Percentiles rank a stretch among this genome's conserved stretches.
These are phyloP conservation scores for Melospiza melodia DNA, from an alignment of 2,113 vertebrate species.

Conservation along the genomic window DNA sequence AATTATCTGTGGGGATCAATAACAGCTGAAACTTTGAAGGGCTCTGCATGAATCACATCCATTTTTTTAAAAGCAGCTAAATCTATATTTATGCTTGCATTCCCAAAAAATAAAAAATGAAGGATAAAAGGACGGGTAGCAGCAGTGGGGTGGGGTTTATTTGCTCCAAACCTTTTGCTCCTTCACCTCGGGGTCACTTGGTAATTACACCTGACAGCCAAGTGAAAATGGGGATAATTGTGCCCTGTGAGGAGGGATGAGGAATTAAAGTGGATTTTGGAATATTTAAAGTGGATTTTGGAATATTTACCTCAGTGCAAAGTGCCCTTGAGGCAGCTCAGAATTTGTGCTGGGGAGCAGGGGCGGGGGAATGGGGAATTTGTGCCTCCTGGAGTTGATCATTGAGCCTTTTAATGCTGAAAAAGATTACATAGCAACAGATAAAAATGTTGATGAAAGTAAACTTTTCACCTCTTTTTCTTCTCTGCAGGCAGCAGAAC, in stretches of 20 bases:
- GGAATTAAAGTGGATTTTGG: neutral
- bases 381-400: fast-evolving
- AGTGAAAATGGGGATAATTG: neutral
- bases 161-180: neutral
- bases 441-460: neutral
- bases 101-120: neutral
- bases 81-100: neutral
- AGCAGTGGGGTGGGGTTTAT: neutral
- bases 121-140: conserved; percentile 1
- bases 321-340: neutral
- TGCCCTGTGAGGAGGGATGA: neutral
- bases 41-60: neutral
- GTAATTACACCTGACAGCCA: neutral
- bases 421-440: fast-evolving
- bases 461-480: neutral
- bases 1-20: neutral
- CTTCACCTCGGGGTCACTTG: neutral
- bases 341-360: neutral
- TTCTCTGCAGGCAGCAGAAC: conserved; percentile 87
- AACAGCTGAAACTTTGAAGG: neutral
- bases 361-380: neutral
- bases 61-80: conserved; percentile 14
- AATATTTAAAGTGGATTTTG: neutral
- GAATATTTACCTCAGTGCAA: neutral
- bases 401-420: neutral